phyloP scores from a whole-genome alignment of 2,797 vertebrate genomes.

The Neosilurus hyrtlii region DNA sequence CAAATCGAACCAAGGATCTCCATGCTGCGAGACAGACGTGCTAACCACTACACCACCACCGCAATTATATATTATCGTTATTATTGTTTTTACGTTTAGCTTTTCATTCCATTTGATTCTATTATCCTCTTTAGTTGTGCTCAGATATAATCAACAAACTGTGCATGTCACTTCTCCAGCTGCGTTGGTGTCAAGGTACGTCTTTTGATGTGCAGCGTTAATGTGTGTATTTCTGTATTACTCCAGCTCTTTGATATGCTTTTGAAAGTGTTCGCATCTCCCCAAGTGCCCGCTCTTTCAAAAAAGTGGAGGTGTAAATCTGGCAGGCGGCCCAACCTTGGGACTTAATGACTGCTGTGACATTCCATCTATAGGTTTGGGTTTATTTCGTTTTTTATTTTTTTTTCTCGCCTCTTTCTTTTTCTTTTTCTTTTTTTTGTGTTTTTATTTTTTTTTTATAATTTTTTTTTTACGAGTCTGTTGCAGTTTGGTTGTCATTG shows the following conservation, averaged over 20 bases:
- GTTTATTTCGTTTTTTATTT: constrained; percentile 21
- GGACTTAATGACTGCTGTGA: constrained; percentile 38
- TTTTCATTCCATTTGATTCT: neutral
- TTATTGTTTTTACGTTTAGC: neutral
- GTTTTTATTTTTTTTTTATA: neutral
- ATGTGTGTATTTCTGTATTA: constrained; percentile 1
- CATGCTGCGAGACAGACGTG: too few species aligned
- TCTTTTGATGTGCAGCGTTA: constrained; percentile 5
- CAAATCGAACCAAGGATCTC: too few species aligned
- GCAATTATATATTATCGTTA: neutral
- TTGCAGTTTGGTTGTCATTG: constrained; percentile 37
- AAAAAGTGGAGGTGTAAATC: constrained; percentile 27
- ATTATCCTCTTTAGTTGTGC: neutral
- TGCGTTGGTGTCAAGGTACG: constrained; percentile 9
- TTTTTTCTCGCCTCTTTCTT: constrained; percentile 9
- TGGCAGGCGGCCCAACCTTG: constrained; percentile 41
- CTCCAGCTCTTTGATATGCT: constrained; percentile 1
- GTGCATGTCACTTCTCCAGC: constrained; percentile 13
- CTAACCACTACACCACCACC: too few species aligned
- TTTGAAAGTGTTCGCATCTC: constrained; percentile 13
- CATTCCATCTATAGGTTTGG: constrained; percentile 39
- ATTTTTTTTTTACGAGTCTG: neutral
- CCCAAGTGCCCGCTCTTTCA: constrained; percentile 3
- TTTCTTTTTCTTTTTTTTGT: neutral
- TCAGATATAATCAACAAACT: constrained; percentile 2